Base-by-base conservation (phyloP, 2,888 invertebrate species). In the Sinotaia quadrata region DNA sequence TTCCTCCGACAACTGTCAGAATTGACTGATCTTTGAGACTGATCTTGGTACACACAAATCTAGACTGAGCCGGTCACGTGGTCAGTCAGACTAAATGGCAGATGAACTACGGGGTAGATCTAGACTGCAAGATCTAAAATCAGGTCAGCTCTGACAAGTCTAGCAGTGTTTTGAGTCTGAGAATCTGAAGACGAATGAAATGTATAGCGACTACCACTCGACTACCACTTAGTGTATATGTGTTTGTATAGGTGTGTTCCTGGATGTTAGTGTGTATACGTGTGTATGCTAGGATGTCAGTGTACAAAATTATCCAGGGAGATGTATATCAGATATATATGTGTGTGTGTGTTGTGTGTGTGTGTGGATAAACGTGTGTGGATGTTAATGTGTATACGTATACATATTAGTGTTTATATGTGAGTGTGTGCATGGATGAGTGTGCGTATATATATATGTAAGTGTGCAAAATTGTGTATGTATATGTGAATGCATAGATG, bases 341-440 rank as follows among this genome's bases (percentile, higher is more conserved):
- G 29, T 59, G 29, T 27, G 21, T 36, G 27, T n/a, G 37, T 36
- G 41, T 41, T 24, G 3, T 58, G 4, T 37, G 10, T 36, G 37
- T 37, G 15, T n/a, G 21, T 52, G 27, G 27, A 24, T 5, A 12
- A 8, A 12, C 5, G 3, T 52, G 27, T 21, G 37, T 36, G 24
- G 36, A 27, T 36, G 37, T 36, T 21, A 24, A 5, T 58, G 4
- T 58, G 37, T 36, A 27, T 58, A 27, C 21, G 27, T 58, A 18
- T 52, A 24, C 5, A 12, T 5, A 24, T 5, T 52, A 18, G n/a
- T 37, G 36, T 41, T 8, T 58, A 27, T 58, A 27, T 36, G 36
- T 36, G 36, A 27, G 36, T 58, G 58, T 24, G 57, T 58, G 36
- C 27, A 37, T 58, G 58, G 8, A 41, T 58, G 58, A 24, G 58